phyloP scores from a whole-genome alignment of 2,888 invertebrate genomes.

The Pristionchus exspectatus region DNA sequence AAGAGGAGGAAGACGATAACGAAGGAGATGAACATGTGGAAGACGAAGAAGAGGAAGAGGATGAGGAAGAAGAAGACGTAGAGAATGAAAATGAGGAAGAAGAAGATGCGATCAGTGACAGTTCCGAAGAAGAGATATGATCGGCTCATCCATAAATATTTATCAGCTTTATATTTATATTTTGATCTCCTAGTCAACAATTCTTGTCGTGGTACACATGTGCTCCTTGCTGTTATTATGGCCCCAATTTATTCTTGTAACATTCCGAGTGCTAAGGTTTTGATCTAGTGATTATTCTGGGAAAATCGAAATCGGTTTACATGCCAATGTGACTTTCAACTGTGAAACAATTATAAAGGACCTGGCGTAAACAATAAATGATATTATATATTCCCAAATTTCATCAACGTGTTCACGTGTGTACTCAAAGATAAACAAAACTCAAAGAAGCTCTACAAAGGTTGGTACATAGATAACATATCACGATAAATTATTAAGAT shows the following conservation, averaged over 20 bases:
- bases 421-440: too few relatives aligned
- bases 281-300: background rate
- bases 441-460: too few relatives aligned
- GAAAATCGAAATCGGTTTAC: background rate
- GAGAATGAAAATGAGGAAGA: slow-evolving; percentile 1
- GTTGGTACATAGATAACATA: too few relatives aligned
- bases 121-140: slow-evolving; percentile 22
- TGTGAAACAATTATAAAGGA: too few relatives aligned
- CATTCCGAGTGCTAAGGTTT: background rate
- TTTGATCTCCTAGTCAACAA: background rate
- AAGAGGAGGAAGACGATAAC: background rate
- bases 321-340: background rate
- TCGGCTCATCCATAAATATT: background rate
- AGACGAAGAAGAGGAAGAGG: background rate
- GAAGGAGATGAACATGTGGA: background rate
- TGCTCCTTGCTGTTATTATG: background rate
- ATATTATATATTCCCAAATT: too few relatives aligned
- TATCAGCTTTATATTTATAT: background rate
- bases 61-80: background rate
- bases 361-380: too few relatives aligned
- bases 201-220: background rate
- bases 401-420: too few relatives aligned
- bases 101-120: background rate
- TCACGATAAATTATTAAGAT: too few relatives aligned
- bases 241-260: background rate